phyloP scores from a whole-genome alignment of 2,888 invertebrate species.

The Agapostemon virescens region DNA sequence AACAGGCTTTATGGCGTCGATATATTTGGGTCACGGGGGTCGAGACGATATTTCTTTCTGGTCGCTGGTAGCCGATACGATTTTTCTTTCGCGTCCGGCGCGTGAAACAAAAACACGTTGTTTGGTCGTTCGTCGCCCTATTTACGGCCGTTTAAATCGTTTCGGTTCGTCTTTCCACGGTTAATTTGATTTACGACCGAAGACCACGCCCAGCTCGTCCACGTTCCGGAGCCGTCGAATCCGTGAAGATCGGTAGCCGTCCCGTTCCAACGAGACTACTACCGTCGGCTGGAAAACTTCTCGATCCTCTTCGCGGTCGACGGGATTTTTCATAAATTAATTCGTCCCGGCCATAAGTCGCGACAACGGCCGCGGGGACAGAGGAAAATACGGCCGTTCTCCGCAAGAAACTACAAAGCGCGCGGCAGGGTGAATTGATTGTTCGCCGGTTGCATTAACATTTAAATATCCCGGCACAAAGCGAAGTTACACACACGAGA shows the following conservation, averaged over 20 bases:
- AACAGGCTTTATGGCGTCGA: slow-evolving; percentile 23
- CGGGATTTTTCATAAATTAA: not conserved
- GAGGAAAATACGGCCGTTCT: not conserved
- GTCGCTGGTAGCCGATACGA: not conserved
- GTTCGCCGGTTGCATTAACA: not conserved
- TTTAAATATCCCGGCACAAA: not conserved
- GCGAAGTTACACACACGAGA: slow-evolving; percentile 1
- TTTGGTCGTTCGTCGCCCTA: not conserved
- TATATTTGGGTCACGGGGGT: slow-evolving; percentile 16
- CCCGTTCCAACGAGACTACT: not conserved
- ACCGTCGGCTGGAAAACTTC: not conserved
- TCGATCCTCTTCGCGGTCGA: not conserved
- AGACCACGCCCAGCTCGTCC: not conserved
- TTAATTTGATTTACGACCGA: slow-evolving; percentile 5
- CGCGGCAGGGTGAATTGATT: not conserved
- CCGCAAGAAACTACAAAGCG: not conserved
- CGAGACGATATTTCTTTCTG: slow-evolving; percentile 1
- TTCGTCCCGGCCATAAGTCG: not conserved
- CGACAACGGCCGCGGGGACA: not conserved
- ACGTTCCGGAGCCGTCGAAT: not conserved
- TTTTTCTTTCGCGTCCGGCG: not conserved
- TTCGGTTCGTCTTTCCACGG: not conserved
- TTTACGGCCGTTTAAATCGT: not conserved
- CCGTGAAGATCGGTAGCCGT: not conserved
- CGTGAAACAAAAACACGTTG: slow-evolving; percentile 4